Percentiles rank a stretch among this genome's conserved stretches.
These are phyloP conservation scores for Hylia prasina DNA, from an alignment of 2,113 vertebrate genomes.

Conservation along the genomic window DNA sequence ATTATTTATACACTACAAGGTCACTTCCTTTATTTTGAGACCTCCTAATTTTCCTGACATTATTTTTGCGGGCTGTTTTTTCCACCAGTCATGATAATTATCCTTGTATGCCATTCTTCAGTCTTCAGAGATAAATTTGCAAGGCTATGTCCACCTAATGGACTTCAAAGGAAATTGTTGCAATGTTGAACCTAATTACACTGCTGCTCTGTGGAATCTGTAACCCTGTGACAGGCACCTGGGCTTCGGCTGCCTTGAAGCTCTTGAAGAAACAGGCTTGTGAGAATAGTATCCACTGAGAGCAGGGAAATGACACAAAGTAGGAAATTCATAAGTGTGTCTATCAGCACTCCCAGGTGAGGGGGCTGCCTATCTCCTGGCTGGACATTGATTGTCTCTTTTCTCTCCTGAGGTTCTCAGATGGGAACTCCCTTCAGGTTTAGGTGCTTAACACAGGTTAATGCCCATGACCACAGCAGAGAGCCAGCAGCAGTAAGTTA, in stretches of 20 bases:
- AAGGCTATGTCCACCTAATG: neutral
- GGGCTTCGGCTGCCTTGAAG: neutral
- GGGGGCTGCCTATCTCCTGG: neutral
- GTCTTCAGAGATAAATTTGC: slow-evolving; percentile 12
- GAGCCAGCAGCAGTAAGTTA: neutral
- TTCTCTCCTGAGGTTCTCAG: neutral
- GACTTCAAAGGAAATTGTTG: slow-evolving; percentile 37
- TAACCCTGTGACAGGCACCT: neutral
- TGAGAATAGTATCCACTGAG: neutral
- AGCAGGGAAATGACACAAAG: neutral
- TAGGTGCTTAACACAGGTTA: neutral
- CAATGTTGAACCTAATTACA: slow-evolving; percentile 2
- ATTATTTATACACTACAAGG: slow-evolving; percentile 26
- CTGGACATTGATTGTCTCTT: neutral
- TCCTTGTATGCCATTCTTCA: neutral
- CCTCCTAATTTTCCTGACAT: slow-evolving; percentile 13
- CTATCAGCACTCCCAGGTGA: neutral
- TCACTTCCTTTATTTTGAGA: slow-evolving; percentile 17
- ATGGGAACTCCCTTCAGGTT: neutral
- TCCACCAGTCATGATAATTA: neutral
- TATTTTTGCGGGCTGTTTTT: slow-evolving; percentile 2
- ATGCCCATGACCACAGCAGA: neutral
- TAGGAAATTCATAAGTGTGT: neutral
- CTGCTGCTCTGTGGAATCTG: neutral
- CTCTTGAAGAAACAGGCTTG: neutral